Evolutionary conservation across 2,797 vertebrate species (phyloP).

Genomic region (Sebastes ruberrimus): DNA sequence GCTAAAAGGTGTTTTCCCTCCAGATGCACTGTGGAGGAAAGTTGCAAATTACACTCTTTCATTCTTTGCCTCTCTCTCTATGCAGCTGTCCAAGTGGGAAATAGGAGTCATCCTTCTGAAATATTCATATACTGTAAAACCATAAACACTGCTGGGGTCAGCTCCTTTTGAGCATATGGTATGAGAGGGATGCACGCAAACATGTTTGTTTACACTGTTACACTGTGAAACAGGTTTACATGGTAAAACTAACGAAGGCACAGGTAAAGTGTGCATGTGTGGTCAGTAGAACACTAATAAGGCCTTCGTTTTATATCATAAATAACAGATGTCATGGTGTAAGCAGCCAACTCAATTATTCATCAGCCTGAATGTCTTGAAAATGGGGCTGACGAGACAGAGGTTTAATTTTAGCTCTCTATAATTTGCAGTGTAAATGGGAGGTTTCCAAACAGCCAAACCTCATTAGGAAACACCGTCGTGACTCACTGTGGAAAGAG

Average conservation of each 20-base stretch:
- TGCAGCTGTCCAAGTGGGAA: constrained; percentile 46
- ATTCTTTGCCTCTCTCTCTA: constrained; percentile 29
- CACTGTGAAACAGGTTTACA: neutral
- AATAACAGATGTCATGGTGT: constrained; percentile 86
- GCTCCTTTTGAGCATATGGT: constrained; percentile 6
- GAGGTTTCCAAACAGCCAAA: constrained; percentile 84
- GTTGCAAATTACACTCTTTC: constrained; percentile 28
- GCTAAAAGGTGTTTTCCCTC: constrained; percentile 36
- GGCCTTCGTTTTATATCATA: constrained; percentile 88
- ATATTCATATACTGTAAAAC: constrained; percentile 50
- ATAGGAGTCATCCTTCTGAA: constrained; percentile 53
- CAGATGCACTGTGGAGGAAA: constrained; percentile 1
- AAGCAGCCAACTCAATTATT: constrained; percentile 88
- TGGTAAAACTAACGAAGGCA: neutral
- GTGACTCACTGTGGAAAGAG: constrained; percentile 51
- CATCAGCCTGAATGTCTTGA: constrained; percentile 85
- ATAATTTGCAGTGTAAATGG: constrained; percentile 87
- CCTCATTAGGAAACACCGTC: constrained; percentile 84
- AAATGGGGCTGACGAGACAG: constrained; percentile 86
- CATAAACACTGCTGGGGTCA: constrained; percentile 35
- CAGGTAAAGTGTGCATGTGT: neutral
- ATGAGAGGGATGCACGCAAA: neutral
- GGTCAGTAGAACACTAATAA: constrained; percentile 84
- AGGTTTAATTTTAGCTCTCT: constrained; percentile 87
- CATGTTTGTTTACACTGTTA: neutral